Evolutionary conservation across 2,113 vertebrate species (phyloP).

Genomic region (Loxodonta africana): DNA sequence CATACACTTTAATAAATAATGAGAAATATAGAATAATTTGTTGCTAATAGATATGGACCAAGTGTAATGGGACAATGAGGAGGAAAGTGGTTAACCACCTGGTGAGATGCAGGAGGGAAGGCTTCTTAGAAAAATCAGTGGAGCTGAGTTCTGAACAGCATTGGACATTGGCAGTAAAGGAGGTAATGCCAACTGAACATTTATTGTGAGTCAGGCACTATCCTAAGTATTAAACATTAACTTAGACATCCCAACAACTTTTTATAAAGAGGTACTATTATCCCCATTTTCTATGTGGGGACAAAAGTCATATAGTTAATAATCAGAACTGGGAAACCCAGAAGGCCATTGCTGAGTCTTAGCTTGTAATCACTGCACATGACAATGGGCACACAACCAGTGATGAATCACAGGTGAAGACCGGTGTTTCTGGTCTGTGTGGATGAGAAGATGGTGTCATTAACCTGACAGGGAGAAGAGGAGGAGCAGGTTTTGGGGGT

Average conservation of each 20-base stretch:
- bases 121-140: background rate
- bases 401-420: constrained; percentile 7
- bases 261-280: background rate
- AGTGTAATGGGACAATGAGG: background rate
- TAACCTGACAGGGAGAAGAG: background rate
- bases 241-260: background rate
- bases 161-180: background rate
- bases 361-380: background rate
- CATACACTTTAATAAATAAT: constrained; percentile 21
- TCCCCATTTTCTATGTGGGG: background rate
- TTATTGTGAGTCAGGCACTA: background rate
- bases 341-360: constrained; percentile 29
- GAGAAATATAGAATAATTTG: background rate
- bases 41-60: background rate
- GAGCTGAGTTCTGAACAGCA: background rate
- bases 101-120: background rate
- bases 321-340: constrained; percentile 15
- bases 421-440: background rate
- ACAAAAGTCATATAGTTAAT: background rate
- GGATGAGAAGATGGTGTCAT: background rate
- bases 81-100: background rate
- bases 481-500: constrained; percentile 8
- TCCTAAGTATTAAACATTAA: background rate
- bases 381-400: background rate
- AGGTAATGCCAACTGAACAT: background rate